Evolutionary conservation across 2,113 vertebrate species (phyloP).

Genomic region (Tricholaema leucomelas): DNA sequence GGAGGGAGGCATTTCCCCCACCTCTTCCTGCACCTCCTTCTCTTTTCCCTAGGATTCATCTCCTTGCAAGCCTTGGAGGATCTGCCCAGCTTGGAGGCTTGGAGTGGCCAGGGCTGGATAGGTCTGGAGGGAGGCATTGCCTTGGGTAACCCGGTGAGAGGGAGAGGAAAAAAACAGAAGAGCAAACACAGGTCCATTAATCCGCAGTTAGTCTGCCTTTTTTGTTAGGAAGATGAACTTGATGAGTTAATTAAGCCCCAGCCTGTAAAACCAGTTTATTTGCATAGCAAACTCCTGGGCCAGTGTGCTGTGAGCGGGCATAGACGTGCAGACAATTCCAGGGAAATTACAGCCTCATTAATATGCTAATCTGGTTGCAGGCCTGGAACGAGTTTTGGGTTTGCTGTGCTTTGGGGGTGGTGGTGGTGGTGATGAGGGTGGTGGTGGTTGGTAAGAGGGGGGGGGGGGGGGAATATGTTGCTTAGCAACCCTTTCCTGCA

Average conservation of each 20-base stretch:
- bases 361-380: constrained; percentile 89
- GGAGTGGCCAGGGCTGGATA: not conserved
- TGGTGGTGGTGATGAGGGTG: constrained; percentile 40
- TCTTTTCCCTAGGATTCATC: constrained; percentile 40
- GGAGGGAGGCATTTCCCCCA: no score
- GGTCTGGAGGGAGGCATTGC: constrained; percentile 42
- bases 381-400: constrained; percentile 85
- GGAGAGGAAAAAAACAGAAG: constrained; percentile 58
- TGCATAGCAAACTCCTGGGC: constrained; percentile 88
- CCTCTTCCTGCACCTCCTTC: not conserved
- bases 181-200: constrained; percentile 84
- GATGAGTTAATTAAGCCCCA: constrained; percentile 89
- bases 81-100: not conserved
- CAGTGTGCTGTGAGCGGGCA: constrained; percentile 81
- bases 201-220: constrained; percentile 84
- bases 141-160: not conserved
- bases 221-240: constrained; percentile 86
- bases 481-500: constrained; percentile 84
- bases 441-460: not conserved
- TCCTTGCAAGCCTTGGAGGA: not conserved
- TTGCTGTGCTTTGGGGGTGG: constrained; percentile 77
- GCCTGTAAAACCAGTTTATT: constrained; percentile 89
- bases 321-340: constrained; percentile 80
- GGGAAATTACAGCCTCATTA: constrained; percentile 89
- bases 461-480: constrained; percentile 70